Percentiles rank a stretch among this genome's conserved stretches.
Conservation (phyloP, 1,140 invertebrate genomes). For the Nephotettix cincticeps region DNA sequence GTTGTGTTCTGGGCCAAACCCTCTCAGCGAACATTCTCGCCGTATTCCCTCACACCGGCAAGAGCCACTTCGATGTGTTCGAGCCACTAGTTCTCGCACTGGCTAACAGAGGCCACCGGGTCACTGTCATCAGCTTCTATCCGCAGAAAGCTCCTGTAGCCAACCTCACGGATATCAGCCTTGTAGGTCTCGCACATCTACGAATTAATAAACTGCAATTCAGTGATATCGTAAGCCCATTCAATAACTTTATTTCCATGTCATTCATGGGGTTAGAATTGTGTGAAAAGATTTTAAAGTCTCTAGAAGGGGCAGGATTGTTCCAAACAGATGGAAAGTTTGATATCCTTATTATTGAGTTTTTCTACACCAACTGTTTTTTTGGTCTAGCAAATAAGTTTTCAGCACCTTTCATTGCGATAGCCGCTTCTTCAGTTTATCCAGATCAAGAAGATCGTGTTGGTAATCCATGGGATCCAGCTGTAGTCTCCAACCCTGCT, state of each 20-base stretch:
- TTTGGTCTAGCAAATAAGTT: neutral
- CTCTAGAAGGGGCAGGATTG: neutral
- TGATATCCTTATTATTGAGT: neutral
- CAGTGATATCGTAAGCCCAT: neutral
- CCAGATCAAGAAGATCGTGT: neutral
- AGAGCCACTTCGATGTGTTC: conserved; percentile 46
- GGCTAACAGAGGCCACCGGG: conserved; percentile 42
- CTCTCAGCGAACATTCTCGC: neutral
- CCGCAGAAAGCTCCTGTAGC: conserved; percentile 48
- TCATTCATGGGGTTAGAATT: neutral
- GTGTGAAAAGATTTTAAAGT: neutral
- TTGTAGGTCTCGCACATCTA: neutral
- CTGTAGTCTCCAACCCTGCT: neutral
- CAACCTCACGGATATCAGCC: conserved; percentile 53
- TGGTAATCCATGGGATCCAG: neutral
- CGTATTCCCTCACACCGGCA: neutral
- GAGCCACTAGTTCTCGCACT: conserved; percentile 42
- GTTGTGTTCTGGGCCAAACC: neutral
- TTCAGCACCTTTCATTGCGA: neutral
- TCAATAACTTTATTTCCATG: neutral
- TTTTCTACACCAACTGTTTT: neutral
- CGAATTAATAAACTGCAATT: neutral
- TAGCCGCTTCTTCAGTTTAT: neutral
- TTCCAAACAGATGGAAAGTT: neutral
- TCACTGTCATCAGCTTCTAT: conserved; percentile 47